These are phyloP conservation scores for Polypedilum vanderplanki DNA, from an alignment of 1,140 invertebrate genomes.

Conservation along the genomic window DNA sequence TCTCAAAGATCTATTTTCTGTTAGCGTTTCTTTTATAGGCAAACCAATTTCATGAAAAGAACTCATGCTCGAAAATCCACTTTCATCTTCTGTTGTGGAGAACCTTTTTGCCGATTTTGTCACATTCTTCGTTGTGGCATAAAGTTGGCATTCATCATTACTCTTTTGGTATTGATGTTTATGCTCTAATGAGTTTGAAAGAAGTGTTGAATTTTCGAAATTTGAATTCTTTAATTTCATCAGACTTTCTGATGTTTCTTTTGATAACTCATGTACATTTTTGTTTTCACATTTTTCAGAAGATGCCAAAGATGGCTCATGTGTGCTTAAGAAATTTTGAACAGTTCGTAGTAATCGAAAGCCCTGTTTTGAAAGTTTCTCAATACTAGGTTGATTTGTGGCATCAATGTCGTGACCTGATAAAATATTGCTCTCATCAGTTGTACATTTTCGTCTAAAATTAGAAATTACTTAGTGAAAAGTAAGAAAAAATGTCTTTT, in stretches of 20 bases:
- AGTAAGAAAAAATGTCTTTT: background rate
- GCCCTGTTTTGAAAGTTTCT: slow-evolving; percentile 60
- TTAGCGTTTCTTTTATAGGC: slow-evolving; percentile 39
- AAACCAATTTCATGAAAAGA: slow-evolving; percentile 71
- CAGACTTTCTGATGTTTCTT: slow-evolving; percentile 33
- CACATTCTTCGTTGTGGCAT: background rate
- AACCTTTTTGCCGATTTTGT: background rate
- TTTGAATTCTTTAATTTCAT: background rate
- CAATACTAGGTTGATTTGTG: slow-evolving; percentile 50
- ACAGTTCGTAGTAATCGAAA: slow-evolving; percentile 58
- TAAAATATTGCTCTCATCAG: slow-evolving; percentile 1
- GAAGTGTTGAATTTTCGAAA: background rate
- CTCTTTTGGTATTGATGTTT: too few species aligned
- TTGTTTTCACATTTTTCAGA: slow-evolving; percentile 26
- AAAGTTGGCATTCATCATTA: too few species aligned
- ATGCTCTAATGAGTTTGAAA: background rate
- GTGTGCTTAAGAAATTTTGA: slow-evolving; percentile 55
- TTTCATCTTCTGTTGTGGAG: slow-evolving; percentile 57
- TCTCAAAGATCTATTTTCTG: background rate
- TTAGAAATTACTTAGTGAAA: slow-evolving; percentile 26
- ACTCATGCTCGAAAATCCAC: slow-evolving; percentile 73
- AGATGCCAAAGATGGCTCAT: slow-evolving; percentile 53
- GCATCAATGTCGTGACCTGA: slow-evolving; percentile 33
- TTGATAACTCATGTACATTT: slow-evolving; percentile 33
- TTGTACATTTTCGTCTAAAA: slow-evolving; percentile 36